phyloP scores from a whole-genome alignment of 2,797 vertebrate species.

The Danionella dracula region DNA sequence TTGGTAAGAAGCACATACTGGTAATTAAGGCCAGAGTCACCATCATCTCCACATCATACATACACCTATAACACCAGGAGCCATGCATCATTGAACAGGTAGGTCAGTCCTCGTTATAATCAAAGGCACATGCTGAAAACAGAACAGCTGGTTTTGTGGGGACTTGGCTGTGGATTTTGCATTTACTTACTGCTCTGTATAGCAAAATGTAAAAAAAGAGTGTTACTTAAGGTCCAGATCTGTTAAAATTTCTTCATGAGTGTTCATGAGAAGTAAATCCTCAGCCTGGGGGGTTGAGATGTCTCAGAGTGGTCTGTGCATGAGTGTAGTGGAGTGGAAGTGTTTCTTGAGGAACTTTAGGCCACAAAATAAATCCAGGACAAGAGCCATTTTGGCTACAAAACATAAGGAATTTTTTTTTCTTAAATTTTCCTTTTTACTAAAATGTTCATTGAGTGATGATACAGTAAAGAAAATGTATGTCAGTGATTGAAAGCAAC shows the following conservation, averaged over 20 bases:
- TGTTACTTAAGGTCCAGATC: not conserved
- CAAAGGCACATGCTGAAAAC: not conserved
- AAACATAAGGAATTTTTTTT: too few relatives aligned
- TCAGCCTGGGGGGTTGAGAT: not conserved
- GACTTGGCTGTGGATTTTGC: not conserved
- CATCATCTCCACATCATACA: not conserved
- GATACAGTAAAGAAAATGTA: too few relatives aligned
- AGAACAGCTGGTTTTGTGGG: not conserved
- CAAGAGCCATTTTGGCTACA: too few relatives aligned
- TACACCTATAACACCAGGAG: not conserved
- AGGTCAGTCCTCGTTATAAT: conserved; percentile 19
- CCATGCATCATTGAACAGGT: conserved; percentile 23
- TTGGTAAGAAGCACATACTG: not conserved
- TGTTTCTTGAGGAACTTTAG: too few relatives aligned
- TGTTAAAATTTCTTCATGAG: not conserved
- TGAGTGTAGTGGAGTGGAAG: not conserved
- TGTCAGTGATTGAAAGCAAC: too few relatives aligned
- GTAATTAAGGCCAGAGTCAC: conserved; percentile 7
- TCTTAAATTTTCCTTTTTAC: too few relatives aligned
- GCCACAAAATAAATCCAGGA: too few relatives aligned
- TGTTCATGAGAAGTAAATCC: not conserved
- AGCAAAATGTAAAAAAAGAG: not conserved
- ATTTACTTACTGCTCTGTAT: not conserved
- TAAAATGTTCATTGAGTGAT: too few relatives aligned
- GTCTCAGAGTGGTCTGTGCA: not conserved